Conservation (phyloP, 2,888 invertebrate genomes). For the Ormyrus nitidulus region DNA sequence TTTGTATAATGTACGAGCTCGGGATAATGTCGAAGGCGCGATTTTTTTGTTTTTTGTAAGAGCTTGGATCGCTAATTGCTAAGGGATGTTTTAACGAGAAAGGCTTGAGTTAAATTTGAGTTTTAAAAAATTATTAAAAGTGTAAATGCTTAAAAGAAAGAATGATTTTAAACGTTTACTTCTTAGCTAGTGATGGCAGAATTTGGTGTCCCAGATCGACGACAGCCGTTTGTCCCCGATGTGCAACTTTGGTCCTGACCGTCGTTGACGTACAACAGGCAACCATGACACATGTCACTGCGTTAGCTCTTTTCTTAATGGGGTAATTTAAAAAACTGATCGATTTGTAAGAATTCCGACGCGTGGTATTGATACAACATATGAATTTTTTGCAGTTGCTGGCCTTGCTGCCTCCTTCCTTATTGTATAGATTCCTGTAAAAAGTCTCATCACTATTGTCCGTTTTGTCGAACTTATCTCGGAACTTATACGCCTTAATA, state of each 20-base stretch:
- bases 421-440: conserved; percentile 79
- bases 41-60: too few species aligned
- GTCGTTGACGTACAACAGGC: conserved; percentile 58
- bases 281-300: conserved; percentile 57
- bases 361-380: too few species aligned
- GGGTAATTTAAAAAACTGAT: conserved; percentile 52
- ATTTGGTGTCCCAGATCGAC: conserved; percentile 59
- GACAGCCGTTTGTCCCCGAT: conserved; percentile 60
- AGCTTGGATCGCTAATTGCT: too few species aligned
- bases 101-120: not conserved
- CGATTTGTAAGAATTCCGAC: too few species aligned
- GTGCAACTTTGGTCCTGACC: conserved; percentile 60
- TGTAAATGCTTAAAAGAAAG: too few species aligned
- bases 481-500: conserved; percentile 74
- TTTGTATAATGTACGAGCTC: too few species aligned
- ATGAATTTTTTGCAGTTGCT: conserved; percentile 71
- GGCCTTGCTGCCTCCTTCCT: conserved; percentile 79
- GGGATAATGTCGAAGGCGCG: too few species aligned
- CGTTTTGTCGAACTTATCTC: conserved; percentile 78
- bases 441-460: conserved; percentile 79
- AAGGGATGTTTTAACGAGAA: not conserved
- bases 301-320: conserved; percentile 59
- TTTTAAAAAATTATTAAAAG: too few species aligned
- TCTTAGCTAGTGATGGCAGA: conserved; percentile 54
- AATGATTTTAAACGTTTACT: not conserved